phyloP scores from a whole-genome alignment of 1,140 invertebrate genomes.

The Papilio helenus region DNA sequence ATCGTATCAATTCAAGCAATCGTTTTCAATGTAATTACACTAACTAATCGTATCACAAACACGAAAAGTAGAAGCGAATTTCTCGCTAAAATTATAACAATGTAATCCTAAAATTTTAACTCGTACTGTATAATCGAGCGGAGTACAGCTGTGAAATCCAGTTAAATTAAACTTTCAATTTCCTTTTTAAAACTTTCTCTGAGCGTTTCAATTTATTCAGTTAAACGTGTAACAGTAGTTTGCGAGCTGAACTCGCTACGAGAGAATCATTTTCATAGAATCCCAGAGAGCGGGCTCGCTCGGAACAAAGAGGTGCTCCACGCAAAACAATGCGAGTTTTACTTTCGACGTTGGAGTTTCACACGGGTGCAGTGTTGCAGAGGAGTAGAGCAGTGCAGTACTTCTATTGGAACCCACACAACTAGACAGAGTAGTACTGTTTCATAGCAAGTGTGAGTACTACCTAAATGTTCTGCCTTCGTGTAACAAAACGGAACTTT shows the following conservation, averaged over 20 bases:
- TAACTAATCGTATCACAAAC: not conserved
- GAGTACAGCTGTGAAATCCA: not conserved
- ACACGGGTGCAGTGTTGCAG: not conserved
- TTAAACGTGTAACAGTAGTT: constrained; percentile 39
- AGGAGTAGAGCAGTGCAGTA: not conserved
- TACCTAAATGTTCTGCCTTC: not conserved
- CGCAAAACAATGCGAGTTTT: constrained; percentile 32
- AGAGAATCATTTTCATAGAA: constrained; percentile 32
- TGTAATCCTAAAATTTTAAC: not conserved
- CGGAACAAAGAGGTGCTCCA: constrained; percentile 27
- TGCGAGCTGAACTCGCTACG: not conserved
- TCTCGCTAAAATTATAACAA: not conserved
- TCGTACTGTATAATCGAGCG: not conserved
- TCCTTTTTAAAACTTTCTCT: constrained; percentile 31
- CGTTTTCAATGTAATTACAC: not conserved
- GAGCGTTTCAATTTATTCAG: constrained; percentile 36
- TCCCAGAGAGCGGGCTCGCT: not conserved
- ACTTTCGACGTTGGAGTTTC: constrained; percentile 22
- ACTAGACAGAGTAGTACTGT: not conserved
- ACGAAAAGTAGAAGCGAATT: not conserved
- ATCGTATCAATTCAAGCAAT: no score
- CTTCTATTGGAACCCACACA: not conserved
- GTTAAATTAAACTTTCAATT: constrained; percentile 34
- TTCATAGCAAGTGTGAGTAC: not conserved
- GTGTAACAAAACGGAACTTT: constrained; percentile 21